A percentile compares a stretch with the other conserved stretches of the same genome.
phyloP scores from a whole-genome alignment of 2,113 vertebrate species.

The Ivindomyrus marchei region DNA sequence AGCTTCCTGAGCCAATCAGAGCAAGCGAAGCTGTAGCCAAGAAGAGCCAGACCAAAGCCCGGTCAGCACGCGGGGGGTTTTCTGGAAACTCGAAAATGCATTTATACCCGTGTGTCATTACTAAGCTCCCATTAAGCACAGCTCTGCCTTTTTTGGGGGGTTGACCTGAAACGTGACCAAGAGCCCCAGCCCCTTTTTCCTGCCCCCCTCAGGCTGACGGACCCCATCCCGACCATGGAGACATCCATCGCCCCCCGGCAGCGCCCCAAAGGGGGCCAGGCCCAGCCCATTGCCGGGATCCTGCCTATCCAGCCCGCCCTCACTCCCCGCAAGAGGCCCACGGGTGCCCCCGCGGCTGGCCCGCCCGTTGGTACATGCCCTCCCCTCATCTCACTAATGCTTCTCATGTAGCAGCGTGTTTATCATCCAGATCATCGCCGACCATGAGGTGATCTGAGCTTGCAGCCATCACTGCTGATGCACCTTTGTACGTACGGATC shows the following conservation, averaged over 20 bases:
- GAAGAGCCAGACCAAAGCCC: constrained; percentile 94
- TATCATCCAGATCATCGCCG: background rate
- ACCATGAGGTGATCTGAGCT: background rate
- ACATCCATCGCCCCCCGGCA: constrained; percentile 95
- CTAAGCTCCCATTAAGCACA: background rate
- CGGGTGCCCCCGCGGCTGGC: constrained; percentile 50
- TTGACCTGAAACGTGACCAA: background rate
- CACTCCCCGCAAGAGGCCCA: constrained; percentile 86
- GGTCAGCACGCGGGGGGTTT: constrained; percentile 56
- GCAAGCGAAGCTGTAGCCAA: constrained; percentile 93
- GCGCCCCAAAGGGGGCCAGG: constrained; percentile 89
- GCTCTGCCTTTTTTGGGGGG: background rate
- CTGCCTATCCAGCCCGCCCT: constrained; percentile 89
- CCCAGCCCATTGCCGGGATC: constrained; percentile 85
- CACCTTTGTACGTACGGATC: background rate
- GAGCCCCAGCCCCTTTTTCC: background rate
- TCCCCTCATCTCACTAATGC: background rate
- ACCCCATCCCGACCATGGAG: constrained; percentile 85
- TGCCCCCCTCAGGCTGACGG: constrained; percentile 68
- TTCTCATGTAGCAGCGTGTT: background rate
- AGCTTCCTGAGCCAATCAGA: constrained; percentile 91
- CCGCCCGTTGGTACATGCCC: constrained; percentile 59
- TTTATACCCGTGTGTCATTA: background rate
- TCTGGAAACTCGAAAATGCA: background rate
- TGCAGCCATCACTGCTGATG: background rate